These are phyloP conservation scores for Drosophila koepferae DNA, from an alignment of 2,888 invertebrate species.

Conservation along the genomic window DNA sequence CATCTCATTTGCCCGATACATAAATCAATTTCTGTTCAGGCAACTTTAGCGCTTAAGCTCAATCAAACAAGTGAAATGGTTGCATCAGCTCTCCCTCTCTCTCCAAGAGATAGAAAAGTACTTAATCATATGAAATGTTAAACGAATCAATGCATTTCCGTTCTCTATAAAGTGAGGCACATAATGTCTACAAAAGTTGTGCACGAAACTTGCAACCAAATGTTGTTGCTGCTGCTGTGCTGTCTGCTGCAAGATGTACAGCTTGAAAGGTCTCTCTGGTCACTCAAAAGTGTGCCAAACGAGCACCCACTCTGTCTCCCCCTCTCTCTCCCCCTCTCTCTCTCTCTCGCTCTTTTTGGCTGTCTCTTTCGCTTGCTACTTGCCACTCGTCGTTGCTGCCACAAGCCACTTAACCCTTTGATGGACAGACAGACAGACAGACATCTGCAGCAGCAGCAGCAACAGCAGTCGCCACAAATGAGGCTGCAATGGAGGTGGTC, in stretches of 20 bases:
- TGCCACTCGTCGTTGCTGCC: slow-evolving; percentile 46
- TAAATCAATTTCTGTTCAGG: slow-evolving; percentile 1
- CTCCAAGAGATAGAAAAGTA: not conserved
- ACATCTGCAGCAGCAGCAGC: slow-evolving; percentile 24
- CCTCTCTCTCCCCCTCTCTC: not conserved
- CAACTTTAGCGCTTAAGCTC: not conserved
- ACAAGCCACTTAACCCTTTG: slow-evolving; percentile 75
- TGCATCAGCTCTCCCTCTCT: not conserved
- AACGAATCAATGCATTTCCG: slow-evolving; percentile 22
- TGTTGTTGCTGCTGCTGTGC: slow-evolving; percentile 14
- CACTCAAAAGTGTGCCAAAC: slow-evolving; percentile 43
- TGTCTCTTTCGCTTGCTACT: slow-evolving; percentile 3
- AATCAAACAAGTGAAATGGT: not conserved
- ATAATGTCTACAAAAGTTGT: not conserved
- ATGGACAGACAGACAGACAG: slow-evolving; percentile 63
- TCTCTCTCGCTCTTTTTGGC: not conserved
- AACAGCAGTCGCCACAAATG: slow-evolving; percentile 57
- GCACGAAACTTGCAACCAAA: slow-evolving; percentile 28
- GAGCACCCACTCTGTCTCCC: slow-evolving; percentile 26
- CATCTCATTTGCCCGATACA: not conserved
- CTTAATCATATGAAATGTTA: slow-evolving; percentile 21
- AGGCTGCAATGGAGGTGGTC: slow-evolving; percentile 33
- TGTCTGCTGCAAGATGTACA: slow-evolving; percentile 30
- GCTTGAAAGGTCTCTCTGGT: slow-evolving; percentile 43
- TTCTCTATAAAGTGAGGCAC: slow-evolving; percentile 1